Evolutionary conservation across 2,797 vertebrate species (phyloP), one percentile per base, ranked within the genome.

Genomic region (Thamnophis elegans): DNA sequence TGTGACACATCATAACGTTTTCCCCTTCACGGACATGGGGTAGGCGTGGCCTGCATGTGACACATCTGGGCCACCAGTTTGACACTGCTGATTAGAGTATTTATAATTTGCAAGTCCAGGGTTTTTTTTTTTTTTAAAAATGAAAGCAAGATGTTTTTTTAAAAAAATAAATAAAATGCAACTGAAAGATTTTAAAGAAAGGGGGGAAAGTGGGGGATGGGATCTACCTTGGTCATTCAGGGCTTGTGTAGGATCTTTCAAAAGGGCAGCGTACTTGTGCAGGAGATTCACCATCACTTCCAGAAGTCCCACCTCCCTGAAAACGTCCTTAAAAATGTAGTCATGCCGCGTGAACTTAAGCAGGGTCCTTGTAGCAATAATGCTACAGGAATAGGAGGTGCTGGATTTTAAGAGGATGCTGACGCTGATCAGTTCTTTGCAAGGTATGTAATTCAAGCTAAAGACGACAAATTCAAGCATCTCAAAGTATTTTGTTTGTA

Each of bases 381-480:
- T 98, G 97, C 99, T 99, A 98, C 99, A 99, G 92, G 98, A 97
- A 87, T 98, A 98, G 28, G 99, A 99, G 68, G 98, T 96, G 97
- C 98, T 99, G 14, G 99, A 98, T 95, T 99, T 99, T 91, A 99
- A 98, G 94, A 99, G 98, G 95, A 99, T 98, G 96, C 99, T 99
- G 93, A 99, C 98, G 25, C 99, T 99, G 97, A 99, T 99, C 92
- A 99, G 98, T 96, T 99, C 99, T 97, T 99, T 99, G 97, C 99
- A 99, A 13, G 99, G 99, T 51, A 99, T 98, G 93, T 99, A 99
- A 98, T 99, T 99, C 91, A 99, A 98, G 94, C 98, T 98, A 97
- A 99, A 99, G 92, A 99, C 98, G 0, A 99, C 98, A 54, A 99
- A 99, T 96, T 99, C 99, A 95, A 99, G 97, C 97, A 99, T 98